Evolutionary conservation across 2,797 vertebrate species (phyloP), one percentile per base, ranked within the genome.

Genomic region (Sebastes alutus): DNA sequence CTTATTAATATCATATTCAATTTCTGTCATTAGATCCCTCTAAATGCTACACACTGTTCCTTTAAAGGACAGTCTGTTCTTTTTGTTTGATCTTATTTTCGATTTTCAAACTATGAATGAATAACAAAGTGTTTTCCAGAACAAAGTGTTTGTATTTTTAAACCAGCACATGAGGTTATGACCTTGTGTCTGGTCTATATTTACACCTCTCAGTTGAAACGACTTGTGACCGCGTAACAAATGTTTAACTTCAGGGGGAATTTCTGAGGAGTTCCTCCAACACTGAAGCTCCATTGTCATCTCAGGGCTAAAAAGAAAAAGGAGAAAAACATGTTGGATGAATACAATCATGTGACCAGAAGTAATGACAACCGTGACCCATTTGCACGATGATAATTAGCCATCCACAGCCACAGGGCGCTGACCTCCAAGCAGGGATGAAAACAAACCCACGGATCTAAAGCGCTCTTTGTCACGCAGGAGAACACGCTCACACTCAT

Each of bases 331-430:
- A 91, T 67, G 78, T 81, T 69, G 66, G 77, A 93, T 92, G 85
- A 89, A 75, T 83, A 70, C 80, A 72, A 83, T 88, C 94, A 94
- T 94, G 92, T 95, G 93, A 94, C 93, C 87, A 83, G 87, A 88
- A 90, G 89, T 90, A 93, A 93, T 90, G 90, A 91, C 81, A 83
- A 88, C 77, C 80, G 54, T 94, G 93, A 93, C 91, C 92, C 91
- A 87, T 91, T 93, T 88, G 87, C 83, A 68, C 63, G 80, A 84
- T 77, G 85, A 84, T 92, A 91, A 93, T 93, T 90, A 92, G 84
- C 84, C 82, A 72, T 89, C 83, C 83, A 75, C 79, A 69, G 93
- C 93, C 91, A 81, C 82, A 3, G 92, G 93, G 90, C 82, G 32
- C 78, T 93, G 93, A 93, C 93, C 91, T 91, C 90, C 58, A 25